Conservation (phyloP, 2,113 vertebrate genomes). For the Pelobates fuscus region DNA sequence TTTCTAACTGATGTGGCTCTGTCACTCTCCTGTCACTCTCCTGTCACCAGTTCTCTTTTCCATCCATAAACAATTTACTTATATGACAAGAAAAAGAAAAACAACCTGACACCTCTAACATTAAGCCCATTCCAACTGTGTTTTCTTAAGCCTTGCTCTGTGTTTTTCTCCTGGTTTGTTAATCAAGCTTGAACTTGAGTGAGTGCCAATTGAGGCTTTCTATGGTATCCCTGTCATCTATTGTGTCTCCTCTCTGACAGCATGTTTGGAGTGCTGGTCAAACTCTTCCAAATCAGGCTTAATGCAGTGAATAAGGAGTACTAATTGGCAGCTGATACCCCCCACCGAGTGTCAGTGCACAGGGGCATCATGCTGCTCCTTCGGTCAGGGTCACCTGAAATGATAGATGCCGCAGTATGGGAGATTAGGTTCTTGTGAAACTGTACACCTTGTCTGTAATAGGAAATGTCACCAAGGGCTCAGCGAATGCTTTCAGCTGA, state of each 20-base stretch:
- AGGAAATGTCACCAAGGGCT: constrained; percentile 66
- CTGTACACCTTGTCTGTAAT: constrained; percentile 62
- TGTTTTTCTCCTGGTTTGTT: constrained; percentile 52
- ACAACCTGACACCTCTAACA: constrained; percentile 52
- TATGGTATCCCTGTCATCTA: constrained; percentile 50
- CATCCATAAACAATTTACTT: constrained; percentile 63
- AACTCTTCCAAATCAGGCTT: constrained; percentile 53
- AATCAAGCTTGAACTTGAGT: constrained; percentile 57
- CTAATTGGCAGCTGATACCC: constrained; percentile 61
- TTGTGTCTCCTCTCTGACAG: constrained; percentile 56
- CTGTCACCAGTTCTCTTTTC: constrained; percentile 57
- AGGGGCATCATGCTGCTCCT: constrained; percentile 51
- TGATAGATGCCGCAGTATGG: constrained; percentile 66
- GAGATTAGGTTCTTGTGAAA: constrained; percentile 70
- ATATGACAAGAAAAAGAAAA: constrained; percentile 41
- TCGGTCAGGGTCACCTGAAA: constrained; percentile 72
- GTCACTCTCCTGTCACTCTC: constrained; percentile 54
- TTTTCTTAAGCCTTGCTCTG: constrained; percentile 63
- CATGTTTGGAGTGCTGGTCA: constrained; percentile 47
- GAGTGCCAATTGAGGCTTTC: constrained; percentile 38
- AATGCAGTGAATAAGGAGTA: constrained; percentile 52
- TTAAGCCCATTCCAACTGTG: constrained; percentile 59
- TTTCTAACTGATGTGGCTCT: constrained; percentile 56
- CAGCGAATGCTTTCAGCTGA: constrained; percentile 62
- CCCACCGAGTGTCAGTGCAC: constrained; percentile 56